Evolutionary conservation across 2,797 vertebrate genomes (phyloP), one percentile per base, ranked within the genome.

Genomic region (Mallotus villosus): DNA sequence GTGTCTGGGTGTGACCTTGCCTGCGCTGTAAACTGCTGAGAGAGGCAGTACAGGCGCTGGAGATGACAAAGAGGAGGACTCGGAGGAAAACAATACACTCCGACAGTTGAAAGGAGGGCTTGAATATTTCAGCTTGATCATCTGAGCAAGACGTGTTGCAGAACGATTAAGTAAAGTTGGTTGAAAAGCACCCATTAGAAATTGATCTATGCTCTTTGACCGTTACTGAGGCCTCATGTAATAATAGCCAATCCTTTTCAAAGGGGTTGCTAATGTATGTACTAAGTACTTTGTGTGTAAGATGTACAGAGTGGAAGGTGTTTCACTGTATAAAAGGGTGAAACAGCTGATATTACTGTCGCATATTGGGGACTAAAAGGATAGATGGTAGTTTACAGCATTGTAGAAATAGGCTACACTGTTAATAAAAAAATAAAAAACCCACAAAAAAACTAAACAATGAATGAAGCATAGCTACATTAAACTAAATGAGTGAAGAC

Each of bases 21-120:
- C 84, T 77, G 78, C 2, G 76, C 79, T 76, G 82, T 90, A 90
- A 91, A 92, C 83, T 86, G 91, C 93, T 92, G 91, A 93, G 87
- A 86, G 85, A 89, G 86, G 90, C 90, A 87, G 83, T 87, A 90
- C 84, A 86, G 81, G 81, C 85, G 75, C 73, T 27, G 66, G 74
- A 81, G 87, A 90, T 88, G 88, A 91, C 90, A 91, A 91, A 88
- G 83, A 80, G 78, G 74, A 60, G 75, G 22, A 81, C 76, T 71
- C 76, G 82, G 78, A 78, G 78, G 84, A 89, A 91, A 92, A 93
- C 87, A 90, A 92, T 86, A 82, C 88, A 84, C 62, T 75, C 81
- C 88, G 91, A 92, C 89, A 88, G 88, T 87, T 91, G 89, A 89
- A 90, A 91, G 81, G 79, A 84, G 83, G 68, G 76, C 76, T 86